A percentile compares a stretch with the other conserved stretches of the same genome.
These are phyloP conservation scores for Nyctereutes procyonoides DNA, from an alignment of 2,113 vertebrate genomes.

Conservation along the genomic window DNA sequence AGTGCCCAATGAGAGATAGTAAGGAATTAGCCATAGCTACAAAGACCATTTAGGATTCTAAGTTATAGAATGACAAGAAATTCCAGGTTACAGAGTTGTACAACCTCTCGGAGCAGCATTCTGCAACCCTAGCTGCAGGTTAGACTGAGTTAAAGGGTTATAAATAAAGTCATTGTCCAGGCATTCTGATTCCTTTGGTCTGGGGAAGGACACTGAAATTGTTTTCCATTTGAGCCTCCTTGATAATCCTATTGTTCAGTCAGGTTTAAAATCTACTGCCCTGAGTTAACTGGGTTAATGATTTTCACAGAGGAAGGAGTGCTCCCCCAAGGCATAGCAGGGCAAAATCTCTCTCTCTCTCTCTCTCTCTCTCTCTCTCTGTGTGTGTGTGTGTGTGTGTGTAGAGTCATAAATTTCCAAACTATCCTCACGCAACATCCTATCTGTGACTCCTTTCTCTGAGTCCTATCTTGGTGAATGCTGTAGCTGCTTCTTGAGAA, in stretches of 20 bases:
- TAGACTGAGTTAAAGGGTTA: background rate
- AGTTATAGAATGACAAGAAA: background rate
- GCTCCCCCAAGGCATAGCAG: background rate
- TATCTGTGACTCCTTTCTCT: background rate
- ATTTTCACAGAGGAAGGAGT: background rate
- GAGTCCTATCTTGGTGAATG: background rate
- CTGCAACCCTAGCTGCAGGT: background rate
- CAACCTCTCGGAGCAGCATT: background rate
- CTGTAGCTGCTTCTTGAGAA: fast-evolving
- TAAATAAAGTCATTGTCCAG: background rate
- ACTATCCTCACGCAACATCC: no score
- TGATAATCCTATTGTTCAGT: background rate
- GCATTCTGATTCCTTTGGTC: background rate
- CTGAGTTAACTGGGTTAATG: background rate
- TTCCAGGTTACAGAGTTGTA: background rate
- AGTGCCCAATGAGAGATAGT: background rate
- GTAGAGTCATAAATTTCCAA: background rate
- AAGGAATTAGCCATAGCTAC: background rate
- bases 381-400: background rate
- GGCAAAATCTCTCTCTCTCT: background rate
- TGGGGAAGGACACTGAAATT: background rate
- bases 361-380: no score
- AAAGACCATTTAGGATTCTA: background rate
- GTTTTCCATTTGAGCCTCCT: background rate
- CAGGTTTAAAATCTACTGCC: background rate